phyloP scores from a whole-genome alignment of 2,797 vertebrate species.

The Phoebastria nigripes region DNA sequence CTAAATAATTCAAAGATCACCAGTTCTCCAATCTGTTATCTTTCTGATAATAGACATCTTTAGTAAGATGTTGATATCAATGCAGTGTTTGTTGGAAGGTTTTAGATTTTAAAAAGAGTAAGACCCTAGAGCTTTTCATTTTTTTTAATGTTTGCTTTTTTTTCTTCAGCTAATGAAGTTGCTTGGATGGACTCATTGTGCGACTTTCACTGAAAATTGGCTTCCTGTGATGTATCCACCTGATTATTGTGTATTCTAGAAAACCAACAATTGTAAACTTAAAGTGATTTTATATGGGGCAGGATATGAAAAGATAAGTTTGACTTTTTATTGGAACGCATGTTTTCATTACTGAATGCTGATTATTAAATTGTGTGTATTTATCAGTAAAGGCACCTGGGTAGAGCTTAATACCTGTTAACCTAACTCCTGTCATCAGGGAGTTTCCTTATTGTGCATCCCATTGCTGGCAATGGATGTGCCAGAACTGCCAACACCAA shows the following conservation, averaged over 20 bases:
- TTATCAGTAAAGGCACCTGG: slow-evolving; percentile 72
- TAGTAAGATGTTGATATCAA: background rate
- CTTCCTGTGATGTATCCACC: slow-evolving; percentile 94
- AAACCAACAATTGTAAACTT: slow-evolving; percentile 36
- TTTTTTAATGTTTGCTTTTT: background rate
- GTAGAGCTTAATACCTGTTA: slow-evolving; percentile 73
- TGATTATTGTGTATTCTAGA: slow-evolving; percentile 93
- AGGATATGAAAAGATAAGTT: slow-evolving; percentile 65
- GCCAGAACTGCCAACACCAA: slow-evolving; percentile 54
- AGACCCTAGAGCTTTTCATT: background rate
- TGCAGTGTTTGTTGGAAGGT: background rate
- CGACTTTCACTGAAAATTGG: slow-evolving; percentile 92
- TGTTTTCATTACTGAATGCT: slow-evolving; percentile 75
- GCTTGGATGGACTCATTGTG: slow-evolving; percentile 92
- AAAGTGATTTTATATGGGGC: slow-evolving; percentile 69
- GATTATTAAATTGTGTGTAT: slow-evolving; percentile 76
- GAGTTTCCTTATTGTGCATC: slow-evolving; percentile 63
- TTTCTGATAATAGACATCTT: background rate
- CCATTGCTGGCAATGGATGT: slow-evolving; percentile 66
- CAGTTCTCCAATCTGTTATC: background rate
- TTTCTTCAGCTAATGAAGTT: slow-evolving; percentile 88
- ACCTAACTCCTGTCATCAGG: slow-evolving; percentile 36
- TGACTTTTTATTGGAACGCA: slow-evolving; percentile 76
- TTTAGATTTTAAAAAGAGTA: background rate
- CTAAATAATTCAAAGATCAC: background rate